phyloP scores from a whole-genome alignment of 2,113 vertebrate species.

The Xenopus tropicalis region DNA sequence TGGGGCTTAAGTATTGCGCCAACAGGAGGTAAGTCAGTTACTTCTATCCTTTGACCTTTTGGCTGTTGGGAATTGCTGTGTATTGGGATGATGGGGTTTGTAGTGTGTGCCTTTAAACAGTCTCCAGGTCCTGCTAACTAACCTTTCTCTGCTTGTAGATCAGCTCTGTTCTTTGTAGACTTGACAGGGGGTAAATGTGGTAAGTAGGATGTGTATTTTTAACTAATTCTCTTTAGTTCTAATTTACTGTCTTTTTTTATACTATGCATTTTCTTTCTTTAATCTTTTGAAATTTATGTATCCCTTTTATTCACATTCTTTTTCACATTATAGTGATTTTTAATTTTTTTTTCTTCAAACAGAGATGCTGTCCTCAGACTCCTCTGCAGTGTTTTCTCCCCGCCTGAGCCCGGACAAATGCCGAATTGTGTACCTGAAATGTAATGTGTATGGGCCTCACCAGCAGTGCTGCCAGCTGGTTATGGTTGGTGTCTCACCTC shows the following conservation, averaged over 20 bases:
- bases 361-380: conserved; percentile 80
- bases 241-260: no score
- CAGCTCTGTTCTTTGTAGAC: conserved; percentile 85
- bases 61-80: not conserved
- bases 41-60: not conserved
- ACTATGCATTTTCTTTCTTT: not conserved
- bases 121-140: not conserved
- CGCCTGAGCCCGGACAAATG: conserved; percentile 88
- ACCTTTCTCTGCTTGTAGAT: conserved; percentile 62
- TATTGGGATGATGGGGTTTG: not conserved
- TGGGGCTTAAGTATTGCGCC: conserved; percentile 79
- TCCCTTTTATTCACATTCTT: not conserved
- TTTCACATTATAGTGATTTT: not conserved
- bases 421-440: conserved; percentile 80
- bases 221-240: not conserved
- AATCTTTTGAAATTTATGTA: not conserved
- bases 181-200: conserved; percentile 77
- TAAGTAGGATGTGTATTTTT: conserved; percentile 56
- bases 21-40: conserved; percentile 78
- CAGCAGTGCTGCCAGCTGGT: conserved; percentile 77
- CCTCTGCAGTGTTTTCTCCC: conserved; percentile 73
- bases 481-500: conserved; percentile 69
- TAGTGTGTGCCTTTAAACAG: no score
- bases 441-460: conserved; percentile 74
- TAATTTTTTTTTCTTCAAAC: conserved; percentile 9